Evolutionary conservation across 2,797 vertebrate genomes (phyloP).

Genomic region (Pogoniulus pusillus): DNA sequence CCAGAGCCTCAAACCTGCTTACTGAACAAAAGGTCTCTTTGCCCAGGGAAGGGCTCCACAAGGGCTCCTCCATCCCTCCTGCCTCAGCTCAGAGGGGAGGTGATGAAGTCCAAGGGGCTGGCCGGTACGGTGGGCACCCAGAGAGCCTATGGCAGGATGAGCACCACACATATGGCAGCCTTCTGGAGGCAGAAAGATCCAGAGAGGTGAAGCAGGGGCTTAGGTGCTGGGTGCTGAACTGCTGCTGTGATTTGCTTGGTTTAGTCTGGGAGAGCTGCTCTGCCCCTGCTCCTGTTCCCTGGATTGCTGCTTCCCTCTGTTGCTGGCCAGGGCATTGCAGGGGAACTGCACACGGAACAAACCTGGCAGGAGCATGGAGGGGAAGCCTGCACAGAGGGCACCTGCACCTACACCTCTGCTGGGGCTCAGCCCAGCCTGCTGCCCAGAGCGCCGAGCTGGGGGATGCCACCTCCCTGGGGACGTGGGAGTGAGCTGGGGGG

Average conservation of each 20-base stretch:
- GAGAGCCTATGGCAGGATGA: not conserved
- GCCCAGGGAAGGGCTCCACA: not conserved
- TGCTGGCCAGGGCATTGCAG: constrained; percentile 41
- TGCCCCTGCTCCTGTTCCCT: not conserved
- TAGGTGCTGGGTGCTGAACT: not conserved
- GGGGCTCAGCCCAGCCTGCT: not conserved
- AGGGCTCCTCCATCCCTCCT: not conserved
- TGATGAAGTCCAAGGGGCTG: too few relatives aligned
- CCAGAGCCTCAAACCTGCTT: not conserved
- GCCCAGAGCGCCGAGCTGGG: rapidly evolving
- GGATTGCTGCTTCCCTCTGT: constrained; percentile 63
- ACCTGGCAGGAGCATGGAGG: rapidly evolving
- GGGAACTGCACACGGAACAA: not conserved
- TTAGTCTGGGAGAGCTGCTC: rapidly evolving
- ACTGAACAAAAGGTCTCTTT: not conserved
- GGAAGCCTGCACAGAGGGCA: not conserved
- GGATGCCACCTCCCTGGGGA: not conserved
- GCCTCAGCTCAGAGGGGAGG: rapidly evolving
- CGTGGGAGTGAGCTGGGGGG: not conserved
- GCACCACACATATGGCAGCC: not conserved
- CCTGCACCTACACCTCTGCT: rapidly evolving
- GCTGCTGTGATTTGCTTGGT: not conserved
- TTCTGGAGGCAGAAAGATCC: not conserved
- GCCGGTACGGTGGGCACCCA: not conserved
- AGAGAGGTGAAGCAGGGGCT: rapidly evolving